Percentiles rank a stretch among this genome's conserved stretches.
These are phyloP conservation scores for Nothocercus nigrocapillus DNA, from an alignment of 2,113 vertebrate species.

Conservation along the genomic window DNA sequence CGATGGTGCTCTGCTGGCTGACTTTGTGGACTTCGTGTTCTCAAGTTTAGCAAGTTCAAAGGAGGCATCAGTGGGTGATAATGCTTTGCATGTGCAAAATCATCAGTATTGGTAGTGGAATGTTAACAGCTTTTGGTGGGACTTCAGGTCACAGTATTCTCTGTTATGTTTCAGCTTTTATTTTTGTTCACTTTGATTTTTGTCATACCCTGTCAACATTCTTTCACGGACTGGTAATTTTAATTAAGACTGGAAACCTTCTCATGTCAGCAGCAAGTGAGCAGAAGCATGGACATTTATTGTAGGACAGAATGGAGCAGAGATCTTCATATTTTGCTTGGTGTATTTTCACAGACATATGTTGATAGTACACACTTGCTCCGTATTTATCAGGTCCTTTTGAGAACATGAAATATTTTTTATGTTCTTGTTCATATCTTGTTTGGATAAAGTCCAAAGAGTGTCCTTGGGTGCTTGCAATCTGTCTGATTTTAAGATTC, in stretches of 20 bases:
- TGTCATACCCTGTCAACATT: not conserved
- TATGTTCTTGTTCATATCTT: not conserved
- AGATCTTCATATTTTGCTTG: not conserved
- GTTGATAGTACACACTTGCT: not conserved
- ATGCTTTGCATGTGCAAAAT: not conserved
- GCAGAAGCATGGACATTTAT: not conserved
- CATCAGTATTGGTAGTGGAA: fast-evolving
- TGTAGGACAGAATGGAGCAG: not conserved
- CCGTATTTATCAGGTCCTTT: not conserved
- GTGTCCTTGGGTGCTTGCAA: not conserved
- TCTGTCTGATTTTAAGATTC: not conserved
- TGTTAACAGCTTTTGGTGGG: not conserved
- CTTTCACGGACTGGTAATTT: not conserved
- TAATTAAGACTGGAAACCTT: not conserved
- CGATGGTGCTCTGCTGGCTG: not conserved
- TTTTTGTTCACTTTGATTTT: not conserved
- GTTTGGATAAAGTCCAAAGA: not conserved
- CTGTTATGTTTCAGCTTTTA: not conserved
- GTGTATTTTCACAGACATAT: not conserved
- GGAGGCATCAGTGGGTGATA: fast-evolving
- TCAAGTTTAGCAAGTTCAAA: not conserved
- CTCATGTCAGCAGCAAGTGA: not conserved
- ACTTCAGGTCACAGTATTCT: not conserved
- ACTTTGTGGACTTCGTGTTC: not conserved
- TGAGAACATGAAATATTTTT: not conserved